Evolutionary conservation across 2,113 vertebrate species (phyloP), one percentile per base, ranked within the genome.

Genomic region (Cryptotis parvus): DNA sequence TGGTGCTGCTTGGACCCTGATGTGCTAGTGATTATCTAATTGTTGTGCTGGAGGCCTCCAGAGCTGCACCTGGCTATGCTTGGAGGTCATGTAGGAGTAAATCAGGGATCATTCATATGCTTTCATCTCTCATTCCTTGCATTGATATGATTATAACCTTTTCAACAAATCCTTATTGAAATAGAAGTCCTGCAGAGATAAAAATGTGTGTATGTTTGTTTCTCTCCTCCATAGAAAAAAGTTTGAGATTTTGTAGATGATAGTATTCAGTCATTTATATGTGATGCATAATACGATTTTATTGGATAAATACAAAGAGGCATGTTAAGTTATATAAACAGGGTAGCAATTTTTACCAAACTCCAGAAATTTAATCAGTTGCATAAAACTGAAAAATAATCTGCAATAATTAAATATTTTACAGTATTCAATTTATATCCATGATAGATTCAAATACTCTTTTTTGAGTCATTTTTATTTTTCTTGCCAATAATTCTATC

Each of bases 311-410:
- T 37, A 39, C 55, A 39, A 63, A 85, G 4, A 7, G 16, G 4
- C 70, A 27, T 69, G 27, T 43, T 65, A 78, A 90, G 8, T 82
- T 84, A 78, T 16, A 58, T 41, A 26, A 49, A 26, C 85, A 77
- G 45, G 58, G 52, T 20, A 70, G 33, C 39, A 55, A 61, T 90
- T 74, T 92, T 74, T 89, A 63, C 90, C 20, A 72, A 76, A 41
- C 29, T 80, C 37, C 65, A 86, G 29, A 84, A 86, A 77, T 74
- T 92, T 12, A 69, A 26, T 91, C 39, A 69, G 11, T 86, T 85
- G 58, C 9, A 39, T 77, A 20, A 89, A 77, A 91, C 29, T 75
- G 43, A 84, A 68, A 93, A 75, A 11, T 11, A 33, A 73, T 31
- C 1, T 87, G n/a, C n/a, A n/a, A 87, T 33, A 73, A 39, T 45